A percentile compares a stretch with the other conserved stretches of the same genome.
Evolutionary conservation across 1,140 invertebrate species (phyloP).

Genomic region (Solen grandis): DNA sequence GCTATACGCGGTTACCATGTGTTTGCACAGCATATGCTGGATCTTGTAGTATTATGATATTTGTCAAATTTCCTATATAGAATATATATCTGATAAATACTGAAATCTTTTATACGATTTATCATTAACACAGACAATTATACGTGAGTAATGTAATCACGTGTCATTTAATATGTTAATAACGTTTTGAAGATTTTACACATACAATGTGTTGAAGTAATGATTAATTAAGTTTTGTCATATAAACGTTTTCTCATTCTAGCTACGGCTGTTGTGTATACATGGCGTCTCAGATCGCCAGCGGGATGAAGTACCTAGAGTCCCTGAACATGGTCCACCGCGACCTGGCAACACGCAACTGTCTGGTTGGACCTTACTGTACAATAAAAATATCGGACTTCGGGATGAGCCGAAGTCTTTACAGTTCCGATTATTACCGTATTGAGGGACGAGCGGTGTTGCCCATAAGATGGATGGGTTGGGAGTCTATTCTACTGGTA

Average conservation of each 20-base stretch:
- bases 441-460: conserved; percentile 89
- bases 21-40: neutral
- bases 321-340: conserved; percentile 89
- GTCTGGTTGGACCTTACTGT: conserved; percentile 90
- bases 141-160: too few relatives aligned
- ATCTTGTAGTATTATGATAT: neutral
- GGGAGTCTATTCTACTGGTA: conserved; percentile 91
- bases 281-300: conserved; percentile 91
- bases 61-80: too few relatives aligned
- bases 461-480: conserved; percentile 94
- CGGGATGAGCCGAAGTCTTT: conserved; percentile 92
- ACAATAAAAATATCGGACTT: conserved; percentile 95
- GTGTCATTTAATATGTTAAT: too few relatives aligned
- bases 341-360: conserved; percentile 90
- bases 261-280: conserved; percentile 90
- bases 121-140: too few relatives aligned
- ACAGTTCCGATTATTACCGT: conserved; percentile 90
- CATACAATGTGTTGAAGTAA: too few relatives aligned
- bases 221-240: too few relatives aligned
- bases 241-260: conserved; percentile 78
- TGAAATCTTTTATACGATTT: too few relatives aligned
- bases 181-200: too few relatives aligned
- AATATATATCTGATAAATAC: too few relatives aligned
- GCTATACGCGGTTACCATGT: neutral
- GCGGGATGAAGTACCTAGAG: conserved; percentile 93